A percentile compares a stretch with the other conserved stretches of the same genome.
phyloP scores from a whole-genome alignment of 2,797 vertebrate species.

The Sternotherus odoratus region DNA sequence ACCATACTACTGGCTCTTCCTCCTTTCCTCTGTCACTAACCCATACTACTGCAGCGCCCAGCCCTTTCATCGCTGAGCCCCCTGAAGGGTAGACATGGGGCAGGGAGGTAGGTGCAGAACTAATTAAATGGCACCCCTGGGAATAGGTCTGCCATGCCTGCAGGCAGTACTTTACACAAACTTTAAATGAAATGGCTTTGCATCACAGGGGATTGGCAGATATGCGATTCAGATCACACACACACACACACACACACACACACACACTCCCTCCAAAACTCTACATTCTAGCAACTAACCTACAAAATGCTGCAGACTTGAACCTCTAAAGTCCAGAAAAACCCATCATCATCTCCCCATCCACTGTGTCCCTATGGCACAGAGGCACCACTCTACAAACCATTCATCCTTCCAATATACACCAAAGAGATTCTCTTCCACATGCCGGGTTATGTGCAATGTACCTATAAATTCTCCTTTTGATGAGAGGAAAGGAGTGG shows the following conservation, averaged over 20 bases:
- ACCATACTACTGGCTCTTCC: too few species aligned
- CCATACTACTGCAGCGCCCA: neutral
- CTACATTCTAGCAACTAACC: neutral
- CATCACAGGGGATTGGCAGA: neutral
- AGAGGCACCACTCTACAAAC: rapidly evolving
- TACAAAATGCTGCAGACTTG: rapidly evolving
- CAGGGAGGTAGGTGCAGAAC: neutral
- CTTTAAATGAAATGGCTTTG: rapidly evolving
- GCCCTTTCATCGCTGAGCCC: neutral
- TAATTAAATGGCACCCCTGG: neutral
- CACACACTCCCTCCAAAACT: neutral
- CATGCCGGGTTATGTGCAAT: rapidly evolving
- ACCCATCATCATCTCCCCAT: rapidly evolving
- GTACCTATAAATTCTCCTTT: neutral
- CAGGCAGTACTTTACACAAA: neutral
- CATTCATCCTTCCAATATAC: neutral
- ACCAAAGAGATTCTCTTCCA: rapidly evolving
- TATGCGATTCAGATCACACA: neutral
- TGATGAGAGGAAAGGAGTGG: neutral
- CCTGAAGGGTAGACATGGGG: rapidly evolving
- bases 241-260: neutral
- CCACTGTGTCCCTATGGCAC: neutral
- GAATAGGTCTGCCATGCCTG: neutral
- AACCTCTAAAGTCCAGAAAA: neutral
- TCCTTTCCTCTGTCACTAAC: neutral